Percentiles rank a stretch among this genome's conserved stretches.
Evolutionary conservation across 2,113 vertebrate genomes (phyloP).

Genomic region (Loxodonta africana): DNA sequence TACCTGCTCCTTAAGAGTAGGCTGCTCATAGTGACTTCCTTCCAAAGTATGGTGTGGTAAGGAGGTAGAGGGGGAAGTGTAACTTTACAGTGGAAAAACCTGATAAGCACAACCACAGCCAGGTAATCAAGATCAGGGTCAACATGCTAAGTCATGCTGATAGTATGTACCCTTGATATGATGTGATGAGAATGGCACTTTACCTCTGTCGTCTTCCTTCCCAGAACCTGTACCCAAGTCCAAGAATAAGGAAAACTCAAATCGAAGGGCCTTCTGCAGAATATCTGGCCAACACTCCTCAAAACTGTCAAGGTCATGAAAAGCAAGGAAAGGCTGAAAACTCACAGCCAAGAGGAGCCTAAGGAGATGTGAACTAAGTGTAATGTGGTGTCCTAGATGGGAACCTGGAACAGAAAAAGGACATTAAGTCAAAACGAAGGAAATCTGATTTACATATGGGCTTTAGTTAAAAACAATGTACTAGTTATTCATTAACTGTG

Average conservation of each 20-base stretch:
- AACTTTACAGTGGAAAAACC: neutral
- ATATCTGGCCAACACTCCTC: neutral
- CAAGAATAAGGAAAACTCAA: neutral
- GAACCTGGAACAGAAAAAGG: neutral
- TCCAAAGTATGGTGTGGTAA: neutral
- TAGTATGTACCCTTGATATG: neutral
- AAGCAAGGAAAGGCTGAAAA: neutral
- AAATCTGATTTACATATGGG: neutral
- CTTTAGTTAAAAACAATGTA: neutral
- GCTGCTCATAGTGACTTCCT: neutral
- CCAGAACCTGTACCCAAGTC: neutral
- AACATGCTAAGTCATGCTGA: neutral
- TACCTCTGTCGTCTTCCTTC: neutral
- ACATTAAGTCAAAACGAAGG: neutral
- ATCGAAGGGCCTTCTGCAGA: neutral
- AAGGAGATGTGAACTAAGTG: neutral
- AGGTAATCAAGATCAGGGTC: neutral
- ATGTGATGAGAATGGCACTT: neutral
- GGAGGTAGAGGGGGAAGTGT: neutral
- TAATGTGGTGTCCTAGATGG: neutral
- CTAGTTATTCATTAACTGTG: neutral
- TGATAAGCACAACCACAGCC: too few species aligned
- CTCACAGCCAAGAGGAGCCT: neutral
- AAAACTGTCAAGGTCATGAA: neutral
- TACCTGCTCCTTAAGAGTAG: neutral